These are phyloP conservation scores for Eira barbara DNA, from an alignment of 2,113 vertebrate species.

Conservation along the genomic window DNA sequence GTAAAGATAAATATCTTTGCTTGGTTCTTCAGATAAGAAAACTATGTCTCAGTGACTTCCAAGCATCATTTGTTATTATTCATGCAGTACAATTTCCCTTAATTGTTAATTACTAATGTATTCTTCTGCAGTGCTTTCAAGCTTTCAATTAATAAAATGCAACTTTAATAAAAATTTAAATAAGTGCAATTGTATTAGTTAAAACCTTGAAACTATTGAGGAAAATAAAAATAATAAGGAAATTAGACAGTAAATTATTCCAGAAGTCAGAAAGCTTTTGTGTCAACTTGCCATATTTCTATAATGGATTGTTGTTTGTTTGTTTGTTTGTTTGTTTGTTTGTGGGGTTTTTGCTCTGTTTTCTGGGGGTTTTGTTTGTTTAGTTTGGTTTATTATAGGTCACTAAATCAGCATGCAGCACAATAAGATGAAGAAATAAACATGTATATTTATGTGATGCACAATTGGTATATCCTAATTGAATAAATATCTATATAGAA, in stretches of 20 bases:
- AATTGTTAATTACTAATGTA: conserved; percentile 1
- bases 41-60: not conserved
- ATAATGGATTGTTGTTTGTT: not conserved
- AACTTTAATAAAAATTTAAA: not conserved
- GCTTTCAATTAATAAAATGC: not conserved
- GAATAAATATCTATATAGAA: not conserved
- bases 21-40: not conserved
- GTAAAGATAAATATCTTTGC: not conserved
- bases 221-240: not conserved
- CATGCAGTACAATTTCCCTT: not conserved
- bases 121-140: not conserved
- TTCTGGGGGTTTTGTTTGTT: not conserved
- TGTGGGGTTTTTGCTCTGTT: not conserved
- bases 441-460: not conserved
- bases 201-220: not conserved
- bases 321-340: not conserved
- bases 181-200: not conserved
- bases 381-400: not conserved
- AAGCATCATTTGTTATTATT: conserved; percentile 26
- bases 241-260: not conserved
- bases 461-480: not conserved
- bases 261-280: not conserved
- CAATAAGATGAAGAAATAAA: not conserved
- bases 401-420: not conserved
- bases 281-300: not conserved